These are phyloP conservation scores for Myiotriccus ornatus DNA, from an alignment of 2,797 vertebrate species.

Conservation along the genomic window DNA sequence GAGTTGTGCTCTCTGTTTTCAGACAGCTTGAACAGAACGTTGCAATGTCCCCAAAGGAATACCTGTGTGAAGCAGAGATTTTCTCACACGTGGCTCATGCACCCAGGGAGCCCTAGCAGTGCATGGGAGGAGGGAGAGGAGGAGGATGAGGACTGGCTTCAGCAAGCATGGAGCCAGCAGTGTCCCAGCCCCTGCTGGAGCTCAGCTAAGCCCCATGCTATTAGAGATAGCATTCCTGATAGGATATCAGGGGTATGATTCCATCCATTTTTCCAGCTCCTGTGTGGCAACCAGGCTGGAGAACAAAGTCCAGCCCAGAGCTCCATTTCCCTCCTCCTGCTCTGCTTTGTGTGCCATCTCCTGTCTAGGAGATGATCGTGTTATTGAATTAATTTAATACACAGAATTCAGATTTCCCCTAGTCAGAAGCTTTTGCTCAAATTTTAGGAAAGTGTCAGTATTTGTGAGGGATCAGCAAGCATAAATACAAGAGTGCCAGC, in stretches of 20 bases:
- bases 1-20: neutral
- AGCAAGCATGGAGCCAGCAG: accelerated
- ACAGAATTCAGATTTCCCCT: neutral
- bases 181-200: neutral
- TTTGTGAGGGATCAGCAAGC: neutral
- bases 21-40: neutral
- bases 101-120: neutral
- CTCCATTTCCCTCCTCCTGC: neutral
- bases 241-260: neutral
- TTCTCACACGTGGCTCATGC: accelerated
- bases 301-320: neutral
- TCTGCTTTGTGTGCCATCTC: neutral
- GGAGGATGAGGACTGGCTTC: neutral
- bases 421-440: neutral
- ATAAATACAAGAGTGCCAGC: accelerated
- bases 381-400: neutral
- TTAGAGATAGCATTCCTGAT: neutral
- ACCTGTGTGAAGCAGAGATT: neutral
- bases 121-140: neutral
- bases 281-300: neutral
- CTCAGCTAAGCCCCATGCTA: neutral
- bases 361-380: neutral
- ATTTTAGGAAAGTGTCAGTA: neutral
- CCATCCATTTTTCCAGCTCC: neutral
- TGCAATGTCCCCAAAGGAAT: neutral